Base-by-base conservation (phyloP, 2,113 vertebrate genomes). In the Malurus melanocephalus region DNA sequence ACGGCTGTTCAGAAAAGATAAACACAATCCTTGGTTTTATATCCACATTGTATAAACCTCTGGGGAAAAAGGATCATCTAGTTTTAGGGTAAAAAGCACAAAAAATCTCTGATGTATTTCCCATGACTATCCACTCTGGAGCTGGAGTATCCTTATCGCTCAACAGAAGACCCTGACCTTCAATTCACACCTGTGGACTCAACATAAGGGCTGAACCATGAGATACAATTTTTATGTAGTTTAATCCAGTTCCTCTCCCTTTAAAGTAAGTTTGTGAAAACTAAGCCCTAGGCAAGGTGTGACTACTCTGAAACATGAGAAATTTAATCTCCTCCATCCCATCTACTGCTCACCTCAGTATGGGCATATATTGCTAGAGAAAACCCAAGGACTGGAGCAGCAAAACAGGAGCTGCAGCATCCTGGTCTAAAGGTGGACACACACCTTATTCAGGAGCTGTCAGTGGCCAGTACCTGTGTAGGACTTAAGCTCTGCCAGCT, bases 261-360 rank as follows among this genome's bases (percentile, higher is more conserved):
- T 75, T 57, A 74, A 73, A 87, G 4, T 13, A 65, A 21, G 2
- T 46, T 28, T 46, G 59, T 45, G 60, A 55, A 66, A 81, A 88
- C 13, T 1, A 60, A 65, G 42, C 21, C 51, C 19, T 48, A 56
- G 77, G 16, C n/a, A 12, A 90, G 60, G 56, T 4, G 0, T 20
- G 40, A 19, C 64, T 57, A 53, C 72, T 87, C 56, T 40, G 15
- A 59, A 73, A 86, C 0, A 1, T 2, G 11, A 78, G 57, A 61
- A 65, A 20, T 14, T 19, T 35, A 0, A 11, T 38, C 28, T 45
- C 26, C 26, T 53, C 57, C 38, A 55, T 11, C 46, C 42, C 52
- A 15, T 2, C 30, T 11, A 16, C 19, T 40, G 30, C 53, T 67
- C n/a, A 3, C n/a, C 35, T 4, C 51, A 0, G 0, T 7, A 28